Conservation (phyloP, 2,888 invertebrate genomes). For the Saturnia japonica region DNA sequence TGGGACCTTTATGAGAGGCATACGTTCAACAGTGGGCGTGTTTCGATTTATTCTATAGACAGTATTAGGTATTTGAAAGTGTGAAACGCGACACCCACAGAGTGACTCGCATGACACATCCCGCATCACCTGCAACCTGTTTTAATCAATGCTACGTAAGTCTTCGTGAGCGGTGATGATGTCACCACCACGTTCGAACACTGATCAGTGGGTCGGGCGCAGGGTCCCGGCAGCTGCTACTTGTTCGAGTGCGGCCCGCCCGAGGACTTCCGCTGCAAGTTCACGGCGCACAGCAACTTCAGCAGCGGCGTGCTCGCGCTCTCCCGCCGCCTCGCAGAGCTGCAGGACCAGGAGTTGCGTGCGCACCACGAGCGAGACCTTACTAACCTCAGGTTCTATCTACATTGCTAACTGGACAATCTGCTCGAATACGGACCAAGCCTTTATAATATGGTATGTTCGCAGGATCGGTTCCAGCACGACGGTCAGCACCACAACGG, state of each 20-base stretch:
- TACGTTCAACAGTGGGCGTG: no score
- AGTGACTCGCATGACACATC: no score
- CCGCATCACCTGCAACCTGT: no score
- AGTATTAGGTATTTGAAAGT: no score
- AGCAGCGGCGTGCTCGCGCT: constrained; percentile 92
- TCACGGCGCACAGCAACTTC: constrained; percentile 93
- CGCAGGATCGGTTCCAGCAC: constrained; percentile 46
- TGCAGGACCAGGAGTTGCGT: constrained; percentile 87
- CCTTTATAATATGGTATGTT: constrained; percentile 14
- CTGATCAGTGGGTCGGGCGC: constrained; percentile 22
- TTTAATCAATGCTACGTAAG: no score
- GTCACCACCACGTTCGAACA: neutral
- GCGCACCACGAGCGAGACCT: constrained; percentile 88
- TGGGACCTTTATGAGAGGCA: no score
- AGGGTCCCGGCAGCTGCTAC: constrained; percentile 94
- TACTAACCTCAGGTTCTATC: constrained; percentile 83
- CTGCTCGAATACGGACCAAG: neutral
- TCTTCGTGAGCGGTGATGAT: no score
- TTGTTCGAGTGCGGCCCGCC: constrained; percentile 95
- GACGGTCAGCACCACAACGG: constrained; percentile 37
- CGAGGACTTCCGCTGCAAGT: constrained; percentile 95
- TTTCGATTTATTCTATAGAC: no score
- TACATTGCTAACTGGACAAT: constrained; percentile 9
- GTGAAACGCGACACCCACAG: no score
- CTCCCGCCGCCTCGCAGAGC: constrained; percentile 83